Percentiles rank a stretch among this genome's conserved stretches.
Evolutionary conservation across 2,113 vertebrate genomes (phyloP).

Genomic region (Argyrosomus japonicus): DNA sequence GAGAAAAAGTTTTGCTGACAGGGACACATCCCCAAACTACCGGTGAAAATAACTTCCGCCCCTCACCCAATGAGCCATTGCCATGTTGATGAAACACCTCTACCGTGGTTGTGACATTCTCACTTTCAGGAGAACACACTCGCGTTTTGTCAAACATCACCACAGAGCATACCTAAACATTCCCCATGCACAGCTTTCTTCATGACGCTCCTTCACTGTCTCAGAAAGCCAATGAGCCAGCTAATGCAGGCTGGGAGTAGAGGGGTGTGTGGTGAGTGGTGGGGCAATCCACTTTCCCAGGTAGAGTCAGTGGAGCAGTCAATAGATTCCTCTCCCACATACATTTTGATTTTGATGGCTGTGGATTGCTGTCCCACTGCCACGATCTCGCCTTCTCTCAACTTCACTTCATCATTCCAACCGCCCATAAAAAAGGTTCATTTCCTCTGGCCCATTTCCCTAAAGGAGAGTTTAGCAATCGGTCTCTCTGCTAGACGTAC

Average conservation of each 20-base stretch:
- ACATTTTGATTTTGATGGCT: conserved; percentile 63
- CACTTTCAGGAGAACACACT: conserved; percentile 31
- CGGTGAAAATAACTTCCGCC: conserved; percentile 44
- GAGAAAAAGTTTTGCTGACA: conserved; percentile 62
- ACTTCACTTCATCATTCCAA: conserved; percentile 66
- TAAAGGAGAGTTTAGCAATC: conserved; percentile 61
- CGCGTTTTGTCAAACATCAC: conserved; percentile 47
- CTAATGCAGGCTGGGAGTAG: conserved; percentile 46
- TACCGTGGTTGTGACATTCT: conserved; percentile 50
- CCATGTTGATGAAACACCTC: conserved; percentile 63
- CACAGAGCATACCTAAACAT: conserved; percentile 38
- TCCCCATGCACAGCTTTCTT: conserved; percentile 39
- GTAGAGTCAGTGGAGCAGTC: conserved; percentile 63
- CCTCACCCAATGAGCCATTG: conserved; percentile 48
- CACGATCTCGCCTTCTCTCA: conserved; percentile 50
- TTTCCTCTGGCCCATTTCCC: conserved; percentile 66
- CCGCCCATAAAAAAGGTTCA: conserved; percentile 49
- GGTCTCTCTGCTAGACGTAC: conserved; percentile 39
- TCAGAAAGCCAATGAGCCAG: conserved; percentile 64
- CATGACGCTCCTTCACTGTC: conserved; percentile 41
- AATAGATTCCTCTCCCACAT: conserved; percentile 56
- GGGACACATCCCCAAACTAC: conserved; percentile 35
- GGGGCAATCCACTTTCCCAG: conserved; percentile 62
- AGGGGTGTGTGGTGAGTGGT: neutral
- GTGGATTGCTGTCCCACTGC: conserved; percentile 45